Conservation (phyloP, 2,888 invertebrate genomes). For the Leucophenga maculata region DNA sequence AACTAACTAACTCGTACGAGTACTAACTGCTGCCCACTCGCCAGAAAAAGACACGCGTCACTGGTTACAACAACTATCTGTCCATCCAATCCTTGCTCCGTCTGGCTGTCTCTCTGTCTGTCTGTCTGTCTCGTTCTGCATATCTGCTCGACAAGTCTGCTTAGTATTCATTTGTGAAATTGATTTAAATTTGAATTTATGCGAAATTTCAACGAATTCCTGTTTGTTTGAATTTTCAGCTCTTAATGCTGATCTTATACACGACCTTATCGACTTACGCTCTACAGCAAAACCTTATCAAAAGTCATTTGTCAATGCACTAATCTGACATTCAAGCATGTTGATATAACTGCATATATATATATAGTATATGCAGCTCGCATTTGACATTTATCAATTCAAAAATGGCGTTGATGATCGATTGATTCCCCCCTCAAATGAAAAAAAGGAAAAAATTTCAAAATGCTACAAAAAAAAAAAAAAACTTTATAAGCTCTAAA, state of each 20-base stretch:
- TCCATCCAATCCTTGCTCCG: neutral
- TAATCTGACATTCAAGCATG: conserved; percentile 60
- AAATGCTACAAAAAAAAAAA: too few relatives aligned
- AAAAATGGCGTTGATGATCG: conserved; percentile 8
- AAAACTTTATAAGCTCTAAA: neutral
- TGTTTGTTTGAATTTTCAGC: neutral
- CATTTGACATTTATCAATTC: conserved; percentile 8
- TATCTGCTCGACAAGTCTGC: neutral
- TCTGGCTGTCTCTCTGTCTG: neutral
- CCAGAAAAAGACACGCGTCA: too few relatives aligned
- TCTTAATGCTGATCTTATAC: too few relatives aligned
- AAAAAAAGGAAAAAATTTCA: neutral
- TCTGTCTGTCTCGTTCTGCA: neutral
- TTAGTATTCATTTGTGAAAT: conserved; percentile 22
- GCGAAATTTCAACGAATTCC: conserved; percentile 13
- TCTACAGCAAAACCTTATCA: conserved; percentile 40
- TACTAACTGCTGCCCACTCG: neutral
- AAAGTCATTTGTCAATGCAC: conserved; percentile 62
- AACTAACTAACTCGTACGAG: neutral
- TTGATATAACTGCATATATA: neutral
- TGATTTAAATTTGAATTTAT: conserved; percentile 24
- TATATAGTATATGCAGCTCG: neutral
- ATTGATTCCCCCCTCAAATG: conserved; percentile 17
- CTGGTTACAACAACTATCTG: too few relatives aligned
- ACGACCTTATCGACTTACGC: too few relatives aligned